Evolutionary conservation across 2,888 invertebrate genomes (phyloP).

Genomic region (Melanostoma scalare): DNA sequence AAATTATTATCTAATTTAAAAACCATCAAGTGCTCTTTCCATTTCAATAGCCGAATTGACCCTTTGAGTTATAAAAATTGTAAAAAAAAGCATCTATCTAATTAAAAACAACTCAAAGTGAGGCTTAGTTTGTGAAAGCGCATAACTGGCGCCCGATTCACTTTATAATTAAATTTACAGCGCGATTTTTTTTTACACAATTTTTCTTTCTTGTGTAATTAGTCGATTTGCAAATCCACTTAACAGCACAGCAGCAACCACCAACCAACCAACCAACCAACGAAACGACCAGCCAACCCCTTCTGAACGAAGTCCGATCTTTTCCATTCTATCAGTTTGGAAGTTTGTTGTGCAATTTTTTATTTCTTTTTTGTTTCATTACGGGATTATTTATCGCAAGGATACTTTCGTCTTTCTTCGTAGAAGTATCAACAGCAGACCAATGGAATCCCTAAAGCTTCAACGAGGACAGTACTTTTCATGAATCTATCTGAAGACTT

Average conservation of each 20-base stretch:
- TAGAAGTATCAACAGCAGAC: constrained; percentile 50
- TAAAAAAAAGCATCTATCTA: constrained; percentile 33
- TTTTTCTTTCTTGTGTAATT: constrained; percentile 47
- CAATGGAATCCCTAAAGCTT: constrained; percentile 40
- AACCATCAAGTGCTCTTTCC: constrained; percentile 43
- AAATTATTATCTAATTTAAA: constrained; percentile 31
- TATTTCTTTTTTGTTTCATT: constrained; percentile 45
- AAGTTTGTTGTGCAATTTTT: constrained; percentile 46
- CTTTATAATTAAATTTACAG: constrained; percentile 66
- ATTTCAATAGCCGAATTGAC: constrained; percentile 41
- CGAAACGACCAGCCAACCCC: background rate
- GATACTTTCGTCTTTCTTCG: constrained; percentile 39
- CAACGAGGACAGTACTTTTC: constrained; percentile 59
- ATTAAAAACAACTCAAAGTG: constrained; percentile 63
- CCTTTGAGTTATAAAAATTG: constrained; percentile 33
- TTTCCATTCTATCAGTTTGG: constrained; percentile 9
- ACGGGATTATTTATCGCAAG: constrained; percentile 67
- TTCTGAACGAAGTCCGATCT: background rate
- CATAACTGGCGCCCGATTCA: constrained; percentile 58
- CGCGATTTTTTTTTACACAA: constrained; percentile 4
- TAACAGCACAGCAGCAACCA: constrained; percentile 28
- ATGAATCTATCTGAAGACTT: constrained; percentile 69
- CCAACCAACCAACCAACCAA: background rate
- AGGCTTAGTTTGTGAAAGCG: constrained; percentile 35
- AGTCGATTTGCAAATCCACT: constrained; percentile 63